Evolutionary conservation across 2,797 vertebrate species (phyloP).

Genomic region (Pipistrellus pygmaeus): DNA sequence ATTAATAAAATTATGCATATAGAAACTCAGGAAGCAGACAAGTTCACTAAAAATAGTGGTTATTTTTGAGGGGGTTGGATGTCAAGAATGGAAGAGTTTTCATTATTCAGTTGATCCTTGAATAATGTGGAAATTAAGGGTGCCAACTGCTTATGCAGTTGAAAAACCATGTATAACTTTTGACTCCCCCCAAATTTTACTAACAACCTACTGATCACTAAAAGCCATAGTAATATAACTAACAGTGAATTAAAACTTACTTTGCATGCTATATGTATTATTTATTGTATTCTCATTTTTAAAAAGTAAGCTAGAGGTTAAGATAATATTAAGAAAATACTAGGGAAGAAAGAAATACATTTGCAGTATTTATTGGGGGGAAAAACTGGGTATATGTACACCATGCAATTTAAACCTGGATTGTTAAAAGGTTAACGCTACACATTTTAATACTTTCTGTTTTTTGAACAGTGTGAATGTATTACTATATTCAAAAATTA

Average conservation of each 20-base stretch:
- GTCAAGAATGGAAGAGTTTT: not conserved
- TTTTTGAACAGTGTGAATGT: not conserved
- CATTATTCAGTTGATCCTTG: not conserved
- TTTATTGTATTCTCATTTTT: not conserved
- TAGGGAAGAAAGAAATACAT: not conserved
- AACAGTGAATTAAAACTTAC: not conserved
- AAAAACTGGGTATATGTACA: not conserved
- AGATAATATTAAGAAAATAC: not conserved
- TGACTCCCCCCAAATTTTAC: not conserved
- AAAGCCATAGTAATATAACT: not conserved
- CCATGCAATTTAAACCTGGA: not conserved
- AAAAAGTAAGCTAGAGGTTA: not conserved
- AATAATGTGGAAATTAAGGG: not conserved
- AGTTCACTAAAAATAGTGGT: not conserved
- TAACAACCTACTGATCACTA: not conserved
- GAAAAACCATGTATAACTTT: not conserved
- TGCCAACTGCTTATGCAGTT: not conserved
- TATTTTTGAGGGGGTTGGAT: not conserved
- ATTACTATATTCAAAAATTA: slow-evolving; percentile 9
- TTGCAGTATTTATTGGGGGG: not conserved
- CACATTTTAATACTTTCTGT: not conserved
- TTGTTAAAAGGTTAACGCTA: not conserved
- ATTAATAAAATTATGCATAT: not conserved
- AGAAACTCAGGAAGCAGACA: not conserved
- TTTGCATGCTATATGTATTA: not conserved